phyloP scores from a whole-genome alignment of 1,140 invertebrate species.

The Metopolophium dirhodum region DNA sequence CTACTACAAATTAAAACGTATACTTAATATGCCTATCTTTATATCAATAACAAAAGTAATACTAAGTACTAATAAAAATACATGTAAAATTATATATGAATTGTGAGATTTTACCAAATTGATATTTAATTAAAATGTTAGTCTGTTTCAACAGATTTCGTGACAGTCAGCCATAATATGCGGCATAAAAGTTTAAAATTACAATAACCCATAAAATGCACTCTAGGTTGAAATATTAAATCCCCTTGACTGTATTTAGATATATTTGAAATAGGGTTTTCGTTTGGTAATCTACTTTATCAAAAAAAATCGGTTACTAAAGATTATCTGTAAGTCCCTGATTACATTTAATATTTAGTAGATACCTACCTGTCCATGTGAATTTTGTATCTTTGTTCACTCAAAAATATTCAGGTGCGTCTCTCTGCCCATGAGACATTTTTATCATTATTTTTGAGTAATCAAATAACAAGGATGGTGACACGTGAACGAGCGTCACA shows the following conservation, averaged over 20 bases:
- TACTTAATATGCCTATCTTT: background rate
- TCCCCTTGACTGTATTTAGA: background rate
- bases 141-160: too few species aligned
- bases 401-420: too few species aligned
- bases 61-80: background rate
- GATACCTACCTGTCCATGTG: background rate
- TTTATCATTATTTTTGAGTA: too few species aligned
- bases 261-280: background rate
- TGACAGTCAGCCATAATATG: too few species aligned
- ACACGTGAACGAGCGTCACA: too few species aligned
- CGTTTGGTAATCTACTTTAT: background rate
- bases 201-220: background rate
- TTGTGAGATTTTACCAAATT: background rate
- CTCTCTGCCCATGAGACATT: too few species aligned
- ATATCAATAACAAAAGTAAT: background rate
- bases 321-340: background rate
- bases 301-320: background rate
- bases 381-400: background rate
- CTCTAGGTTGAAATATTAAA: background rate
- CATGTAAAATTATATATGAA: too few species aligned
- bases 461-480: too few species aligned
- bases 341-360: background rate
- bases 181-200: background rate
- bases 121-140: background rate
- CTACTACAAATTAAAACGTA: background rate